phyloP scores from a whole-genome alignment of 2,888 invertebrate genomes.

The Morpho helenor region DNA sequence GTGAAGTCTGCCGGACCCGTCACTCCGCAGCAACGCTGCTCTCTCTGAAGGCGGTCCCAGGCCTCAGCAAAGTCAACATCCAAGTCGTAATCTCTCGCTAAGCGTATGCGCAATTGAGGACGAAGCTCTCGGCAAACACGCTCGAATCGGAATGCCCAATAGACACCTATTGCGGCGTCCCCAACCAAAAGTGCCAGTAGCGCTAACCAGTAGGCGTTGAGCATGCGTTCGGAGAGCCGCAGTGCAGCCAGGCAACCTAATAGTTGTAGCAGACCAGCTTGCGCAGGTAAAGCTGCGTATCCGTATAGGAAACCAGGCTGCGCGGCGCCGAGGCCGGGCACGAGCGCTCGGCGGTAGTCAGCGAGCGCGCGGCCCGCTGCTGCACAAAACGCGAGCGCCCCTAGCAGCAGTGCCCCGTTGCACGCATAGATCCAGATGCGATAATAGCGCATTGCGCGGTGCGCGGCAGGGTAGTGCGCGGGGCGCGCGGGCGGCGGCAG shows the following conservation, averaged over 20 bases:
- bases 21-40: slow-evolving; percentile 89
- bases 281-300: slow-evolving; percentile 88
- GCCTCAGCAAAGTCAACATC: slow-evolving; percentile 86
- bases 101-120: slow-evolving; percentile 81
- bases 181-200: slow-evolving; percentile 88
- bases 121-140: slow-evolving; percentile 86
- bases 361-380: slow-evolving; percentile 86
- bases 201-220: slow-evolving; percentile 91
- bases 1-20: slow-evolving; percentile 80
- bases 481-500: slow-evolving; percentile 80
- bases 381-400: slow-evolving; percentile 88
- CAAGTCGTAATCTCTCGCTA: slow-evolving; percentile 84
- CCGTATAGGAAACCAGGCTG: slow-evolving; percentile 92
- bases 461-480: slow-evolving; percentile 77
- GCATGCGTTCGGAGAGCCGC: slow-evolving; percentile 87
- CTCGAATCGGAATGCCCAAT: slow-evolving; percentile 91
- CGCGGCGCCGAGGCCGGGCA: slow-evolving; percentile 86
- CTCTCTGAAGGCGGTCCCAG: slow-evolving; percentile 88
- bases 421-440: slow-evolving; percentile 96
- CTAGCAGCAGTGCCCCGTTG: slow-evolving; percentile 91
- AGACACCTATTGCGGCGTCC: slow-evolving; percentile 90
- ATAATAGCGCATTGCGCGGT: slow-evolving; percentile 87
- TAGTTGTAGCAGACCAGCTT: slow-evolving; percentile 84
- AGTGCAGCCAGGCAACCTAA: slow-evolving; percentile 91
- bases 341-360: slow-evolving; percentile 84